Conservation (phyloP, 2,113 vertebrate genomes). For the Nibea coibor region DNA sequence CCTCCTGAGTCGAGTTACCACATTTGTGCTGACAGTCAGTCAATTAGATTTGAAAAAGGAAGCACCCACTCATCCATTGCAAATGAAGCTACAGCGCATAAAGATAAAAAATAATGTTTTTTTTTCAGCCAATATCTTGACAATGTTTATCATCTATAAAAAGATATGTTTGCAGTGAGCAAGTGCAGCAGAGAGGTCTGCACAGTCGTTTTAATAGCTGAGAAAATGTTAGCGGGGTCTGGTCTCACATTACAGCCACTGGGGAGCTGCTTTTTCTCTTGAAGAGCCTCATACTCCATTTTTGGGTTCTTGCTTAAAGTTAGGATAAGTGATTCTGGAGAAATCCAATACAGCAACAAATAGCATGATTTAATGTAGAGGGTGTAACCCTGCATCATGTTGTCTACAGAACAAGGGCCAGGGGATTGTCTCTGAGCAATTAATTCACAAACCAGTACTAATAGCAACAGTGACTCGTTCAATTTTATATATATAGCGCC, state of each 20-base stretch:
- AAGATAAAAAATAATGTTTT: slow-evolving; percentile 18
- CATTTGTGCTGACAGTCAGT: slow-evolving; percentile 57
- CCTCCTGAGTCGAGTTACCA: slow-evolving; percentile 48
- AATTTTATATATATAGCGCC: no score
- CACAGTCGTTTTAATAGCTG: background rate
- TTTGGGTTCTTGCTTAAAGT: background rate
- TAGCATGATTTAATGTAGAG: no score
- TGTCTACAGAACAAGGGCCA: no score
- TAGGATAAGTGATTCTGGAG: background rate
- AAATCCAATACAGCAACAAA: no score
- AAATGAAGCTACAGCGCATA: slow-evolving; percentile 32
- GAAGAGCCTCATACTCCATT: background rate
- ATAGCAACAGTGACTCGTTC: no score
- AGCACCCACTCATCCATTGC: slow-evolving; percentile 31
- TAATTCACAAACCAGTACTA: no score
- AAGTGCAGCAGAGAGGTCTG: background rate
- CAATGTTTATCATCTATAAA: slow-evolving; percentile 8
- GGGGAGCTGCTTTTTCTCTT: slow-evolving; percentile 11
- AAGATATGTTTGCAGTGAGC: background rate
- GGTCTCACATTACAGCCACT: slow-evolving; percentile 1
- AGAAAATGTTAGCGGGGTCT: background rate
- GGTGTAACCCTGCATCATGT: no score
- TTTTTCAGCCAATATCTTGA: background rate
- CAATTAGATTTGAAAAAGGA: slow-evolving; percentile 49
- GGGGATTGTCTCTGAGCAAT: no score